Base-by-base conservation (phyloP, 2,797 vertebrate genomes). In the Spondyliosoma cantharus region DNA sequence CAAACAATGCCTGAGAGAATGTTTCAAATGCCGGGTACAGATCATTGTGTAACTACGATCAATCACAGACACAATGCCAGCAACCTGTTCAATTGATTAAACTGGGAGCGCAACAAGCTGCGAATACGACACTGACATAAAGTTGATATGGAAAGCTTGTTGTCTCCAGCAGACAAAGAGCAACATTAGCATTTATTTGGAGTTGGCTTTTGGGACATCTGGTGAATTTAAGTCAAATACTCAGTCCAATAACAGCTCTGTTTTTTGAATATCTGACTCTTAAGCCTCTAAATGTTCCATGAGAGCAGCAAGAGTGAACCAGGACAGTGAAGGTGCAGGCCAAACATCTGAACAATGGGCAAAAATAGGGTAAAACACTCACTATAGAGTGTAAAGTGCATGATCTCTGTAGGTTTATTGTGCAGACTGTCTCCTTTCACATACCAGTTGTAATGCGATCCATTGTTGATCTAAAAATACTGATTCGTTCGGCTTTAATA, bases 401-500 rank as follows among this genome's bases (percentile, higher is more conserved):
- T 29, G 27, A 13, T 56, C 14, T 64, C 27, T n/a, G 45, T 24
- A 13, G 27, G 43, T n/a, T 59, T 15, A 49, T 71, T 50, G 46
- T 45, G 63, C 13, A 61, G 60, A 16, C 32, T 12, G 7, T 11
- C 48, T 7, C 43, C 19, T 76, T 60, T 71, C 17, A 54, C 48
- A 19, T 22, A 9, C 37, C 58, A 29, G 29, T 50, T 29, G 25
- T 64, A 16, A 50, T 32, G 46, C 20, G 7, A 59, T 72, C 29
- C 3, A 50, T 74, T 78, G 22, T 59, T 66, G 53, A 65, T 62
- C 45, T 19, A 20, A 53, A 58, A 65, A 43, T 45, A 45, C n/a
- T 32, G 29, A 58, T 74, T 22, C 29, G 42, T 58, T 37, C 54
- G 62, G 27, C 17, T 69, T 43, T 68, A 72, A 70, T 69, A 53